phyloP scores from a whole-genome alignment of 2,888 invertebrate species.

The Argyra leucocephala region DNA sequence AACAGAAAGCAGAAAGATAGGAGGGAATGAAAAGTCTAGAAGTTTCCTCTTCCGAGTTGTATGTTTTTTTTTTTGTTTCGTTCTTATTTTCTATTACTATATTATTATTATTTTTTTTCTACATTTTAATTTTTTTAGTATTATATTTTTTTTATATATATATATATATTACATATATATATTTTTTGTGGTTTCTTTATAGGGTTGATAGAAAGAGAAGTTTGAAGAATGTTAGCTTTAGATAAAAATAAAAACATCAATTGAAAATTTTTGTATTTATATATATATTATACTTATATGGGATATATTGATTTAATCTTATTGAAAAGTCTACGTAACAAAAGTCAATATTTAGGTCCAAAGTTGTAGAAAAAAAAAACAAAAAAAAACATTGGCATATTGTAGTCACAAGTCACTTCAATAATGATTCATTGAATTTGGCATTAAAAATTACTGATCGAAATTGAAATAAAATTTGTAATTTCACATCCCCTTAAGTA shows the following conservation, averaged over 20 bases:
- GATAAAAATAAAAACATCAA: neutral
- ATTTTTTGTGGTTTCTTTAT: no score
- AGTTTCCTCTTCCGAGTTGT: neutral
- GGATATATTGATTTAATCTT: neutral
- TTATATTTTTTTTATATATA: neutral
- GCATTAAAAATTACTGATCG: neutral
- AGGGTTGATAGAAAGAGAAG: neutral
- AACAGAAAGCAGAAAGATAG: neutral
- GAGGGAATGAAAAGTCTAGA: neutral
- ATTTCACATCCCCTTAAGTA: no score
- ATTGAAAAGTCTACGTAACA: neutral
- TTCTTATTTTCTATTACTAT: neutral
- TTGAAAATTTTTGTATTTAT: neutral
- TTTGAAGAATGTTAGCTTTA: neutral
- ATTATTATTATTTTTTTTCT: neutral
- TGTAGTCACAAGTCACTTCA: neutral
- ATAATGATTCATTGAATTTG: neutral
- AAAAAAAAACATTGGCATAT: neutral
- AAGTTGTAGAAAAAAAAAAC: neutral
- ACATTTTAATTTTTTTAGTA: neutral
- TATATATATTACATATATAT: neutral
- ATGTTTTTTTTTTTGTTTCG: neutral
- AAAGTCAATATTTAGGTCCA: neutral
- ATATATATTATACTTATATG: no score
- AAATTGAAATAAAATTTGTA: no score